Percentiles rank a stretch among this genome's conserved stretches.
Evolutionary conservation across 2,113 vertebrate species (phyloP).

Genomic region (Ceyx margarethae): DNA sequence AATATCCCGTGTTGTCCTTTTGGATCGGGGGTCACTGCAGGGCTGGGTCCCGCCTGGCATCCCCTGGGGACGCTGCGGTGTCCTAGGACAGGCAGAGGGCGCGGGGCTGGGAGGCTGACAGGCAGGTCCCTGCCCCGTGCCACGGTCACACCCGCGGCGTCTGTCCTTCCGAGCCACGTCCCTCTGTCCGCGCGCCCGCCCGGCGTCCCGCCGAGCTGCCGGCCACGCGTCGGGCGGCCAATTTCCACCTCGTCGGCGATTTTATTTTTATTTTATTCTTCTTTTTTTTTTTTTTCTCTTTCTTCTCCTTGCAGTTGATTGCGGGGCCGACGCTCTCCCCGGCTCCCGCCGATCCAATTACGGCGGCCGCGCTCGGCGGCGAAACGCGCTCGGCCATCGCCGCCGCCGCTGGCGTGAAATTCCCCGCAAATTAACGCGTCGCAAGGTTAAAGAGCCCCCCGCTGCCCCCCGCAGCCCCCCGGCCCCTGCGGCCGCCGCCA

Average conservation of each 20-base stretch:
- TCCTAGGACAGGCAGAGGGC: background rate
- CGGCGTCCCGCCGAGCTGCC: background rate
- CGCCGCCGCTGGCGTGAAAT: background rate
- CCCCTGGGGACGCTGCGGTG: fast-evolving
- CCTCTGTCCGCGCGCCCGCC: background rate
- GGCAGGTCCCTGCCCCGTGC: background rate
- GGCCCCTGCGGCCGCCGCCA: fast-evolving
- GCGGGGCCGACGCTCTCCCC: background rate
- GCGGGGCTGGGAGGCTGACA: background rate
- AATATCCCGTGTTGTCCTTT: background rate
- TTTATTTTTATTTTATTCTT: background rate
- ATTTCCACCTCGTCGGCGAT: slow-evolving; percentile 8
- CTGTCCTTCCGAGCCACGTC: background rate
- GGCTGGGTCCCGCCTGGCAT: background rate
- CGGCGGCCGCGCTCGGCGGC: background rate
- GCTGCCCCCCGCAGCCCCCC: background rate
- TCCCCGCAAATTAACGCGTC: background rate
- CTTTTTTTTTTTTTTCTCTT: no score
- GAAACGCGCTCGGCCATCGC: background rate
- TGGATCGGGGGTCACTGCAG: background rate
- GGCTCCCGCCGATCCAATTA: slow-evolving; percentile 10
- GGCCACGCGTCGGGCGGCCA: background rate
- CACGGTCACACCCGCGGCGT: fast-evolving
- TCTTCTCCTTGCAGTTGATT: background rate
- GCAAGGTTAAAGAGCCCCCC: background rate